Evolutionary conservation across 2,888 invertebrate genomes (phyloP), one percentile per base, ranked within the genome.

Genomic region (Rhagonycha lutea): DNA sequence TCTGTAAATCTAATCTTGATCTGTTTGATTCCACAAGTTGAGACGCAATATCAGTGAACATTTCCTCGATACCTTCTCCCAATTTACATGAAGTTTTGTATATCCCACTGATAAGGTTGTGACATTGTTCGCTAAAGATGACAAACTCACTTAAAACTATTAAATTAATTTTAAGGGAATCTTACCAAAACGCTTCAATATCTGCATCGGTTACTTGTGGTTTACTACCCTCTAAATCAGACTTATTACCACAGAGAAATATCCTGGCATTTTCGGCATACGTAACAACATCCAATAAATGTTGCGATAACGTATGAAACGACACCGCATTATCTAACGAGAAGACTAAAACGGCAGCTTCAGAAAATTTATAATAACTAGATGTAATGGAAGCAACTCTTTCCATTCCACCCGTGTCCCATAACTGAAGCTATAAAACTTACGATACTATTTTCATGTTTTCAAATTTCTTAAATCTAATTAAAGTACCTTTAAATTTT

Each of bases 371-470:
- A 87, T 97, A 98, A 86, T 98, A 98, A 85, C 96, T 96, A 28
- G 96, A 96, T 11, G 98, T 98, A 18, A 98, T 95, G 3, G 97
- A 97, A 67, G 97, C 97, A 79, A 98, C 97, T 83, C 98, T 91
- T 88, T 98, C 98, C 96, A 98, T 97, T 69, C 98, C 98, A 81
- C 97, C 98, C 60, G 98, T 98, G 86, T 98, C 98, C 97, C 98
- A 98, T 81, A 98, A 88, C 88, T 97, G 97, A 78, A 98, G 89
- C 97, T 98, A 87, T 69, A 89, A 85, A 79, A 78, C 63, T 24
- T 24, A 26, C 47, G 7, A 47, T 47, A 47, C n/a, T 47, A 47
- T 47, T 47, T 47, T 47, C 47, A 47, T 32, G 2, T 68, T 68
- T n/a, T 47, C 3, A 70, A 23, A 18, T 61, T 63, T 65, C 14